These are phyloP conservation scores for Ricordea florida DNA, from an alignment of 92 coral and sea anemone genomes.

Conservation along the genomic window DNA sequence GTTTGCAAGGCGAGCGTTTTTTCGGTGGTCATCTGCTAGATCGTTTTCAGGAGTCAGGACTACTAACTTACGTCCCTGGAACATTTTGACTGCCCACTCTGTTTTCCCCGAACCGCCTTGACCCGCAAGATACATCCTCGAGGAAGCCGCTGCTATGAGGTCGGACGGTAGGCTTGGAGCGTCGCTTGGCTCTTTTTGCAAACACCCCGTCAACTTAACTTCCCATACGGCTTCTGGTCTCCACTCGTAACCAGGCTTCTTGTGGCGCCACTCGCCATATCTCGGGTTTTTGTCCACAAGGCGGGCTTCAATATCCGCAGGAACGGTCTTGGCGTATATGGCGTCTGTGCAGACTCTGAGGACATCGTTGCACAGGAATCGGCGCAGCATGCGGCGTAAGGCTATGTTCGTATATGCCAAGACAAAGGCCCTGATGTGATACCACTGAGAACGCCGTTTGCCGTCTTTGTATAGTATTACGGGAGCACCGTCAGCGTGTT, in stretches of 20 bases:
- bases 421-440: too few species aligned
- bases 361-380: conserved; percentile 39
- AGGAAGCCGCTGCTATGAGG: too few species aligned
- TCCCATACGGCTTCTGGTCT: conserved; percentile 25
- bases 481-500: conserved; percentile 17
- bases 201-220: not conserved
- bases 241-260: conserved; percentile 15
- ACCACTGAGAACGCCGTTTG: too few species aligned
- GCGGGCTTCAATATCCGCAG: not conserved
- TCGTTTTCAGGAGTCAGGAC: conserved; percentile 40
- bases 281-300: conserved; percentile 23
- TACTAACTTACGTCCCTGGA: not conserved
- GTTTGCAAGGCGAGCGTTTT: conserved; percentile 12
- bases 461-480: conserved; percentile 12
- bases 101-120: too few species aligned
- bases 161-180: conserved; percentile 9
- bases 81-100: conserved; percentile 30
- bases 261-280: too few species aligned
- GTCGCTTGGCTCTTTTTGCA: not conserved
- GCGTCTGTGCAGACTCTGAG: conserved; percentile 51
- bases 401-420: too few species aligned
- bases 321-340: conserved; percentile 40
- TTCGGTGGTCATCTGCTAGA: conserved; percentile 26
- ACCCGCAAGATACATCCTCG: too few species aligned
- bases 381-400: conserved; percentile 45